Evolutionary conservation across 2,113 vertebrate species (phyloP), one percentile per base, ranked within the genome.

Genomic region (Circaetus gallicus): DNA sequence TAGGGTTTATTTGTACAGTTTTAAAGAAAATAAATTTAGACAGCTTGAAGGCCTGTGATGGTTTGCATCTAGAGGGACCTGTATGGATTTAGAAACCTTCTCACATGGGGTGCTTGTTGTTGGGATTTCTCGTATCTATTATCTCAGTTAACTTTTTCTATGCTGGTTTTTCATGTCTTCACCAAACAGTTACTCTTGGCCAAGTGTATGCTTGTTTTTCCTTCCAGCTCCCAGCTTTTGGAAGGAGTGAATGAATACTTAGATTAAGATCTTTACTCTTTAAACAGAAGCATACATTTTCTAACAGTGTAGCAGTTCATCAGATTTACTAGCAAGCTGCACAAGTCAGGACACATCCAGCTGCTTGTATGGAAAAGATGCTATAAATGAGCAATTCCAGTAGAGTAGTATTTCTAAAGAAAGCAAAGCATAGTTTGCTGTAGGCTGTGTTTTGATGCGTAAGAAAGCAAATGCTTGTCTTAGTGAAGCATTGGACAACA

Each of bases 201-300:
- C 11, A 19, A 74, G 31, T 7, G 4, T 43, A 7, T 20, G 15
- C 38, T 82, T 6, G 2, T 61, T 69, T 91, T 82, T 65, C 45
- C 38, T 86, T 7, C 20, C 29, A 45, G 26, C n/a, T 80, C 9
- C 17, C 32, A 45, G 26, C 42, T 80, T 87, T 93, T 84, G 31
- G 70, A 73, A 94, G 49, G 14, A 78, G 7, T 38, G 38, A 73
- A 38, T 7, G 21, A 84, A 50, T 61, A 24, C 36, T 84, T 84
- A 76, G 76, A 82, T 95, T 93, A 95, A 93, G 52, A 87, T 91
- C 91, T 94, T 89, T 43, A 13, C 58, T 90, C 40, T 47, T 92
- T 87, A 56, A 50, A 50, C 40, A 89, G 66, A 86, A 93, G 36
- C 26, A 6, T 25, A 34, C 49, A 36, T 88, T 91, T 93, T 76